Base-by-base conservation (phyloP, 2,113 vertebrate genomes). In the Atractosteus spatula region DNA sequence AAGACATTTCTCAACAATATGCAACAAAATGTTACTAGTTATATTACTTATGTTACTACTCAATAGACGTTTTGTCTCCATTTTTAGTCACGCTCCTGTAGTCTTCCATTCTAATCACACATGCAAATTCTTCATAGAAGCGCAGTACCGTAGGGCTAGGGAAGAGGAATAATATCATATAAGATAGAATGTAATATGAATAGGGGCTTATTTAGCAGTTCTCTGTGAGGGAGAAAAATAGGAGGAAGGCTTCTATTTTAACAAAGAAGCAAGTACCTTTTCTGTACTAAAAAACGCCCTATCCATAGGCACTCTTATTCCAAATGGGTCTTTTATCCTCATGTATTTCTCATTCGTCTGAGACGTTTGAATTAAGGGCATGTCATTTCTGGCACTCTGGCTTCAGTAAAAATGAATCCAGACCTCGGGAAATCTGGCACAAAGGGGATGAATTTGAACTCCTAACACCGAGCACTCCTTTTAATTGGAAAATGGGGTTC, bases 311-410 rank as follows among this genome's bases (percentile, higher is more conserved):
- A 51, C 29, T 44, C 56, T 45, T 47, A 41, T 29, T 59, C 41
- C 41, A 12, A 70, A 56, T 14, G 5, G 5, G 29, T 17, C 57
- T 54, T 61, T 17, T 41, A n/a, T 73, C 54, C 64, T 55, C 8
- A n/a, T 29, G 7, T 12, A 13, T 71, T 74, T 62, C 57, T 63
- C 76, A 67, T 70, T 55, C 43, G 66, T 68, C 71, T 56, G 70
- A 57, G 61, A 29, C 70, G 69, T 72, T 73, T 74, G 68, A 74
- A 70, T 71, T 74, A 67, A 62, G 68, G 64, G 56, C 68, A 68
- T 74, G 72, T 71, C 69, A 65, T 71, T 62, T 62, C 45, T 54
- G 72, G 70, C 63, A 17, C 42, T 14, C n/a, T 17, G 41, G 16
- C 54, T 45, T 51, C 41, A 64, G 47, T 12, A 14, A 16, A 45